A percentile compares a stretch with the other conserved stretches of the same genome.
These are phyloP conservation scores for Melanostigma gelatinosum DNA, from an alignment of 2,113 vertebrate species.

Conservation along the genomic window DNA sequence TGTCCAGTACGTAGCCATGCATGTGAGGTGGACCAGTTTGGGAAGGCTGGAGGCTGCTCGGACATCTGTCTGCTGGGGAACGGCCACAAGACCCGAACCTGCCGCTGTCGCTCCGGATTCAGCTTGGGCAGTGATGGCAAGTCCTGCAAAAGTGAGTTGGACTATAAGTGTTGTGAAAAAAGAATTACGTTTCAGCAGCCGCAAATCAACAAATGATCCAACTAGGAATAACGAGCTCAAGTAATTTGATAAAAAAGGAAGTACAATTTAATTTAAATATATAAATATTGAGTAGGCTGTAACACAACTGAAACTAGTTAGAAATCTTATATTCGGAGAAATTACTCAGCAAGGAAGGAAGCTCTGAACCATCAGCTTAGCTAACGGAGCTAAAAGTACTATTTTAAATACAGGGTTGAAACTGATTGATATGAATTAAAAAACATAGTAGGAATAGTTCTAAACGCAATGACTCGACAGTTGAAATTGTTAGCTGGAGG, in stretches of 20 bases:
- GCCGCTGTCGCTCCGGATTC: constrained; percentile 95
- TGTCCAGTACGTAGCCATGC: constrained; percentile 92
- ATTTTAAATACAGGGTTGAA: neutral
- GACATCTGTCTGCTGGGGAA: constrained; percentile 97
- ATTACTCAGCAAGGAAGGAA: neutral
- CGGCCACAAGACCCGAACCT: constrained; percentile 95
- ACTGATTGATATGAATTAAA: neutral
- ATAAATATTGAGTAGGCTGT: neutral
- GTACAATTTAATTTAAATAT: neutral
- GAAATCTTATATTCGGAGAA: neutral
- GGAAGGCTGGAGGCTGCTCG: constrained; percentile 94
- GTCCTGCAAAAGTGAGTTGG: constrained; percentile 94
- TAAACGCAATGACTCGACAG: neutral
- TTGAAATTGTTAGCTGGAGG: neutral
- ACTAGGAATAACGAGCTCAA: neutral
- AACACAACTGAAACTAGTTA: neutral
- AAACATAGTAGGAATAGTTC: neutral
- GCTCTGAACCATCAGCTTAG: neutral
- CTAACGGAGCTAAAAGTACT: neutral
- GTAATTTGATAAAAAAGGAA: neutral
- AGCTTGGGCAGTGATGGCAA: constrained; percentile 96
- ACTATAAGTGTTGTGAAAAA: neutral
- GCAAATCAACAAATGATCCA: neutral
- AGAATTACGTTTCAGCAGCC: neutral
- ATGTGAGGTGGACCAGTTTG: constrained; percentile 91